A percentile compares a stretch with the other conserved stretches of the same genome.
Evolutionary conservation across 1,140 invertebrate species (phyloP).

Genomic region (Drosophila neocordata): DNA sequence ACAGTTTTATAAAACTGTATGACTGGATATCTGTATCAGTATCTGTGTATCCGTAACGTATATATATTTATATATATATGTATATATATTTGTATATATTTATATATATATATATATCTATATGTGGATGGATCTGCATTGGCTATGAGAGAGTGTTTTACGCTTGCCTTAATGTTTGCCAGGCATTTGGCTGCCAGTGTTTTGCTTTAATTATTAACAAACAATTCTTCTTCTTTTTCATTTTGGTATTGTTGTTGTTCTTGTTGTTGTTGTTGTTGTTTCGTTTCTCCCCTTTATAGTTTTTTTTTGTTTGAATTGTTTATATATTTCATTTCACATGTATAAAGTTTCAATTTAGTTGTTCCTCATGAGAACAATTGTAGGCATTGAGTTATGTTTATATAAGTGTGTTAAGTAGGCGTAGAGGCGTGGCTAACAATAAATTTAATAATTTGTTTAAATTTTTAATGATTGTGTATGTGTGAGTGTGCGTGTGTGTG

Average conservation of each 20-base stretch:
- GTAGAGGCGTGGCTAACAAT: too few species aligned
- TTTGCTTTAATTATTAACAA: conserved; percentile 72
- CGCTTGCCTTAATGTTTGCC: conserved; percentile 47
- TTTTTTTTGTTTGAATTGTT: conserved; percentile 56
- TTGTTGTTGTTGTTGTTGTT: conserved; percentile 38
- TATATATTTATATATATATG: background rate
- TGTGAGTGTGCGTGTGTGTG: background rate
- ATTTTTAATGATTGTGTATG: background rate
- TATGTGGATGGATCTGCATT: conserved; percentile 1
- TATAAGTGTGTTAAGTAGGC: too few species aligned
- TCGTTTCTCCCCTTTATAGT: too few species aligned
- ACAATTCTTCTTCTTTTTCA: conserved; percentile 15
- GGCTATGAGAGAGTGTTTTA: conserved; percentile 20
- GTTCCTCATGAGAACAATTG: background rate
- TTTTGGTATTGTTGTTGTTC: conserved; percentile 8
- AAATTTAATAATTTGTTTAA: conserved; percentile 1
- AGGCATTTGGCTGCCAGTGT: conserved; percentile 46
- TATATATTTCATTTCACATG: conserved; percentile 55
- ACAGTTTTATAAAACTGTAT: conserved; percentile 40
- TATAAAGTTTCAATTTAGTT: conserved; percentile 27
- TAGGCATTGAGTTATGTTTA: background rate
- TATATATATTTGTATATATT: conserved; percentile 18
- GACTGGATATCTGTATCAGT: conserved; percentile 25
- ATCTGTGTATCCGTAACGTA: too few species aligned
- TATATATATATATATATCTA: conserved; percentile 17